A percentile compares a stretch with the other conserved stretches of the same genome.
phyloP scores from a whole-genome alignment of 2,888 invertebrate species.

The Drosophila falleni region DNA sequence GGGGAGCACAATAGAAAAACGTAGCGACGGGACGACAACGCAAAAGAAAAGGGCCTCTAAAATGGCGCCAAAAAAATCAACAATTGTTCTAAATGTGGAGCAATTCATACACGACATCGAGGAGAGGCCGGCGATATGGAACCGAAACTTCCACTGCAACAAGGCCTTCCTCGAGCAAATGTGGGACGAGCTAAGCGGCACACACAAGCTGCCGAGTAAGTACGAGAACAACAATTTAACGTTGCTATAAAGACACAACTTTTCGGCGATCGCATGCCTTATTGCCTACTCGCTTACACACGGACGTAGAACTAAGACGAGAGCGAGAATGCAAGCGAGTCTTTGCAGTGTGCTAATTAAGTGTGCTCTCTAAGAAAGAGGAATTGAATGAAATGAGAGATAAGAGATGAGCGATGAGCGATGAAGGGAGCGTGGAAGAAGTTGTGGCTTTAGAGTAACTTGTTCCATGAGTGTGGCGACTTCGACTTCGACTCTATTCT shows the following conservation, averaged over 20 bases:
- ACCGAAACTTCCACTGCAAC: constrained; percentile 85
- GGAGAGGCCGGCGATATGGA: constrained; percentile 85
- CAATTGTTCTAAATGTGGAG: constrained; percentile 85
- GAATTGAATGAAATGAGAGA: neutral
- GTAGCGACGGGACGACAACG: constrained; percentile 12
- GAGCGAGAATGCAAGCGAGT: neutral
- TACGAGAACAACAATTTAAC: constrained; percentile 35
- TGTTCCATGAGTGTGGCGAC: constrained; percentile 4
- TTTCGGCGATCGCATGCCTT: constrained; percentile 4
- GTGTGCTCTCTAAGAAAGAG: constrained; percentile 3
- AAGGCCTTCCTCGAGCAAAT: constrained; percentile 85
- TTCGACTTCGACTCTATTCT: constrained; percentile 12
- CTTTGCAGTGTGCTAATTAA: neutral
- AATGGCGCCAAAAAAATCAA: constrained; percentile 85
- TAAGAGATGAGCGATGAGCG: neutral
- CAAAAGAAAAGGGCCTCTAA: constrained; percentile 32
- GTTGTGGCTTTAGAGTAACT: constrained; percentile 39
- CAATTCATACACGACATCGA: constrained; percentile 85
- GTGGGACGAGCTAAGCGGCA: constrained; percentile 84
- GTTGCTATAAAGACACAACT: constrained; percentile 38
- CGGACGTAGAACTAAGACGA: neutral
- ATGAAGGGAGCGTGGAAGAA: neutral
- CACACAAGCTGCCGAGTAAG: constrained; percentile 85
- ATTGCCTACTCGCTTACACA: neutral
- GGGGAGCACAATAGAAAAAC: constrained; percentile 32